phyloP scores from a whole-genome alignment of 2,888 invertebrate genomes.

The Zele albiditarsus region DNA sequence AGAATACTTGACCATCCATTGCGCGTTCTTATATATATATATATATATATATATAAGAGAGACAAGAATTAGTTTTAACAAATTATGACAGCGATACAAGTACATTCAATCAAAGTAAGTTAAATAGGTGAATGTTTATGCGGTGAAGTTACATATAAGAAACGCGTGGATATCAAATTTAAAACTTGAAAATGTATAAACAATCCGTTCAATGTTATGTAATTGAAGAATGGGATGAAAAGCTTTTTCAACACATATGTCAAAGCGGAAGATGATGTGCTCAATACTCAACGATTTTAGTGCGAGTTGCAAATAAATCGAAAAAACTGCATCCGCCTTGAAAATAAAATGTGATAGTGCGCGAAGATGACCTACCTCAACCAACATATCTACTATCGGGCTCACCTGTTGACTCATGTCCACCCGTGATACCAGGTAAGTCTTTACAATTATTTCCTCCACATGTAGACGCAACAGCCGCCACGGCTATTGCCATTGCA shows the following conservation, averaged over 20 bases:
- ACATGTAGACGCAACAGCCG: conserved; percentile 31
- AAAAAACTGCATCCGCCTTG: neutral
- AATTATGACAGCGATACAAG: too few species aligned
- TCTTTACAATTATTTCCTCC: conserved; percentile 25
- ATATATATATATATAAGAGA: too few species aligned
- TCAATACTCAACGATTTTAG: too few species aligned
- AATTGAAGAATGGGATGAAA: neutral
- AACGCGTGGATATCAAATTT: neutral
- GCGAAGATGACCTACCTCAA: conserved; percentile 10
- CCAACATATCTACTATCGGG: neutral
- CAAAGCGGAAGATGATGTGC: neutral
- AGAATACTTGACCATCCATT: too few species aligned
- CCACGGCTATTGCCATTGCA: conserved; percentile 42
- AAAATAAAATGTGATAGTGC: neutral
- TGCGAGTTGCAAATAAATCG: neutral
- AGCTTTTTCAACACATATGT: neutral
- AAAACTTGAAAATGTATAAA: neutral
- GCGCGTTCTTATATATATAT: too few species aligned
- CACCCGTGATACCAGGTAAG: conserved; percentile 17
- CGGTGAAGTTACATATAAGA: conserved; percentile 1
- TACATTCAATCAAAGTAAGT: too few species aligned
- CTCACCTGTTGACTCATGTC: conserved; percentile 39
- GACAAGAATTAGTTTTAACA: too few species aligned
- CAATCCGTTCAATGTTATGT: neutral
- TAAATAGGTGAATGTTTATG: neutral